Evolutionary conservation across 53 echinoderm and acorn worm genomes (phyloP).

Genomic region (Patiria pectinifera): DNA sequence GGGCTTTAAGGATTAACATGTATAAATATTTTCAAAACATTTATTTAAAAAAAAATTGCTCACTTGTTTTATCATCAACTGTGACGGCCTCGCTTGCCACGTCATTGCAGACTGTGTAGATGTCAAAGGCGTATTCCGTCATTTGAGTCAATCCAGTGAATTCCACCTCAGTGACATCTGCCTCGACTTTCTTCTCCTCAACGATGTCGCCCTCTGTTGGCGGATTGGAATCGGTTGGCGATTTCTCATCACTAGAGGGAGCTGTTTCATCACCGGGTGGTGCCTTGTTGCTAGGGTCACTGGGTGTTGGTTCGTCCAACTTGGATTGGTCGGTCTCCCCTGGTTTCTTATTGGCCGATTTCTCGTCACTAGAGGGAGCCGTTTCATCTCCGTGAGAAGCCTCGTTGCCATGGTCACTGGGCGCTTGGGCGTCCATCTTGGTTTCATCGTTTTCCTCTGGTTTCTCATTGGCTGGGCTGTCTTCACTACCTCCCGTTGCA

Average conservation of each 20-base stretch:
- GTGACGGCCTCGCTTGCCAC: conserved; percentile 70
- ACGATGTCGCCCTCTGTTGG: conserved; percentile 24
- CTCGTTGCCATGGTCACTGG: neutral
- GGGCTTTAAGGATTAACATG: too few species aligned
- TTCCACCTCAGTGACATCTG: conserved; percentile 65
- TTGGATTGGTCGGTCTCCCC: neutral
- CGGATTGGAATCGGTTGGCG: neutral
- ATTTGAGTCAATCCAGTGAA: conserved; percentile 72
- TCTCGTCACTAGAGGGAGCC: conserved; percentile 16
- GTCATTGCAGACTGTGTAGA: conserved; percentile 66
- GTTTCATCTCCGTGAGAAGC: neutral
- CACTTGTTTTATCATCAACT: conserved; percentile 74
- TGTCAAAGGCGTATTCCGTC: conserved; percentile 65
- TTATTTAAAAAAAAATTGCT: neutral
- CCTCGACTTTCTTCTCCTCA: conserved; percentile 56
- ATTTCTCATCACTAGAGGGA: conserved; percentile 26
- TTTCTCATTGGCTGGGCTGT: conserved; percentile 21
- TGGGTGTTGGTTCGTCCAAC: neutral
- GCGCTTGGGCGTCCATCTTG: neutral
- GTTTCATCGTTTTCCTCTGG: neutral
- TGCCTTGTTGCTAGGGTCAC: neutral
- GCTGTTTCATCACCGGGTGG: conserved; percentile 1
- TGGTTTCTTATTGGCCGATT: conserved; percentile 31
- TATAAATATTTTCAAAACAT: too few species aligned
- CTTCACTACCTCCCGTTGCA: conserved; percentile 4